Evolutionary conservation across 2,888 invertebrate genomes (phyloP), one percentile per base, ranked within the genome.

Genomic region (Pseudococcus viburni): DNA sequence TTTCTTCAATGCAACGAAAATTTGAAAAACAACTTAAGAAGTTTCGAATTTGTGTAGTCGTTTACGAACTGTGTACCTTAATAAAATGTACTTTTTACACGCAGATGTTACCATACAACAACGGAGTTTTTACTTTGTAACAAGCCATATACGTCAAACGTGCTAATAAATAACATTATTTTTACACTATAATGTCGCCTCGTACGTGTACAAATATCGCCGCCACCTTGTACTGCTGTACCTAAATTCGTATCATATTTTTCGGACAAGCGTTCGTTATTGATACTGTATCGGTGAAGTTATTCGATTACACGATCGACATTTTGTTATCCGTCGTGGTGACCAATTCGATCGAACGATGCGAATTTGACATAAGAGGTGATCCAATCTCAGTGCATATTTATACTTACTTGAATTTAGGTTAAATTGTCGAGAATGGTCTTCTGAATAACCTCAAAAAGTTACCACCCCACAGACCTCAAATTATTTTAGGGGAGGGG

Each of bases 81-180:
- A 85, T 85, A 85, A 85, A 85, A 85, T 85, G 85, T 85, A 85
- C 85, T 85, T 85, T 85, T 59, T 85, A 55, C 85, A 85, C 85
- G 85, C 85, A 85, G 85, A 85, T 85, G 85, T 85, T 85, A 59
- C 85, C 51, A 84, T 55, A 33, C 26, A 33, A 85, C 85, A 59
- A 85, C 59, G 39, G 55, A 39, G 55, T 33, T 85, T 85, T 85
- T 85, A 85, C 85, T 85, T 85, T 64, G 59, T 85, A 85, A 85
- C 85, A 85, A 85, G 85, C 85, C 59, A 59, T 85, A 85, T 80
- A 80, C 46, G 80, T 80, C 80, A 80, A 85, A 85, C 64, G 59
- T 59, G 12, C 17, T 85, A 85, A 85, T 85, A 85, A 85, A 85
- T 85, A 85, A 85, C 85, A 80, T 80, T 80, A 80, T 80, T 80